Conservation (phyloP, 2,113 vertebrate genomes). For the Uropsilus gracilis region DNA sequence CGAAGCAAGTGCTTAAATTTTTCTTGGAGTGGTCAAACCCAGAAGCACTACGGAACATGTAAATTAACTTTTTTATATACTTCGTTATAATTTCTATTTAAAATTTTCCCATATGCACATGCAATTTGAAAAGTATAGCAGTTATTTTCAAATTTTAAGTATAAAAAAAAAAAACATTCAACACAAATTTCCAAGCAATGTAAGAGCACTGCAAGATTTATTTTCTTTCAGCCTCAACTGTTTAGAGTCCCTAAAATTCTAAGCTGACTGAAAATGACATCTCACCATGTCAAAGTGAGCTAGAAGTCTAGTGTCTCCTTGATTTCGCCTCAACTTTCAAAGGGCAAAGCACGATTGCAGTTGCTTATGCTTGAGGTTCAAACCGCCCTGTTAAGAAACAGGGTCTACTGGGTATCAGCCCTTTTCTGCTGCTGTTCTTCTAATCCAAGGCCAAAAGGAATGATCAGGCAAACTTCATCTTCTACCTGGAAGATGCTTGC, state of each 20-base stretch:
- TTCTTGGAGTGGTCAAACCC: neutral
- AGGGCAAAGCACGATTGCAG: neutral
- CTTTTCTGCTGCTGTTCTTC: neutral
- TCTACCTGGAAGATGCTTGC: neutral
- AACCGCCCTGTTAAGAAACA: neutral
- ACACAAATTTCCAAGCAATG: conserved; percentile 22
- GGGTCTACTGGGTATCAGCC: neutral
- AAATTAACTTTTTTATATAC: conserved; percentile 5
- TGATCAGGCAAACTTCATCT: neutral
- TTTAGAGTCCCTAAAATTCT: neutral
- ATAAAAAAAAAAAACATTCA: neutral
- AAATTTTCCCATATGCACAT: neutral
- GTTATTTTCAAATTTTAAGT: conserved; percentile 11
- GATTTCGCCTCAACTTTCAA: neutral
- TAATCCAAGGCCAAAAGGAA: neutral
- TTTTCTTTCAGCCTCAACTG: neutral
- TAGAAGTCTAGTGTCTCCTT: neutral
- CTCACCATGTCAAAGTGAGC: neutral
- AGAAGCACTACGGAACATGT: neutral
- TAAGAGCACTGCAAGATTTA: conserved; percentile 26
- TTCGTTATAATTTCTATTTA: conserved; percentile 22
- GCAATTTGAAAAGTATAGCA: neutral
- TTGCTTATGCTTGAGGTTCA: neutral
- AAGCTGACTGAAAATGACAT: neutral
- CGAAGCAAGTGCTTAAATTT: neutral